Percentiles rank a stretch among this genome's conserved stretches.
Evolutionary conservation across 2,113 vertebrate species (phyloP).

Genomic region (Oxyura jamaicensis): DNA sequence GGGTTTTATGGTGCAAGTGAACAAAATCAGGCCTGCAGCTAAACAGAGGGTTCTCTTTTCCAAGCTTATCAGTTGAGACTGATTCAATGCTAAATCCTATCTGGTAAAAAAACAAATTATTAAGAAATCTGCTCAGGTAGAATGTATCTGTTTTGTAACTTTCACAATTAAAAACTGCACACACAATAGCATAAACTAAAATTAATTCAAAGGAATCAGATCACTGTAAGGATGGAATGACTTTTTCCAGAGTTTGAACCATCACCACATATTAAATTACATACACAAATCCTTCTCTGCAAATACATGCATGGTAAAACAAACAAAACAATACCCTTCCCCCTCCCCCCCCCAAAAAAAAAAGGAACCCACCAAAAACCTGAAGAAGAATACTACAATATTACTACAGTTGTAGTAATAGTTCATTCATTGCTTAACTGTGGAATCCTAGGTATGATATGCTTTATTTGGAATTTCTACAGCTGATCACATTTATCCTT

Average conservation of each 20-base stretch:
- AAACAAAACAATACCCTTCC: background rate
- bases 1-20: background rate
- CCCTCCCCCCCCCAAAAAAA: no score
- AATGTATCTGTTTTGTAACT: background rate
- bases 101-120: background rate
- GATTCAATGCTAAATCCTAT: background rate
- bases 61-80: background rate
- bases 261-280: background rate
- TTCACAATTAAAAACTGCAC: background rate
- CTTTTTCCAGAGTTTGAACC: background rate
- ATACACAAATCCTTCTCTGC: background rate
- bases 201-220: background rate
- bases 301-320: background rate
- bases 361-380: background rate
- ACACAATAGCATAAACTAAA: background rate
- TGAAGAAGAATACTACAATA: background rate
- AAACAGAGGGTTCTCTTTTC: background rate
- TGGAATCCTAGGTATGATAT: background rate
- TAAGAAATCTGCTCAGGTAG: background rate
- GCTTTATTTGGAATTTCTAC: slow-evolving; percentile 33
- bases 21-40: background rate
- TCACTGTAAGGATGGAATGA: background rate
- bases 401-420: background rate
- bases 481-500: slow-evolving; percentile 62
- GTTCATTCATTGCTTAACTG: background rate